phyloP scores from a whole-genome alignment of 2,797 vertebrate genomes.

The Poecilia wingei region DNA sequence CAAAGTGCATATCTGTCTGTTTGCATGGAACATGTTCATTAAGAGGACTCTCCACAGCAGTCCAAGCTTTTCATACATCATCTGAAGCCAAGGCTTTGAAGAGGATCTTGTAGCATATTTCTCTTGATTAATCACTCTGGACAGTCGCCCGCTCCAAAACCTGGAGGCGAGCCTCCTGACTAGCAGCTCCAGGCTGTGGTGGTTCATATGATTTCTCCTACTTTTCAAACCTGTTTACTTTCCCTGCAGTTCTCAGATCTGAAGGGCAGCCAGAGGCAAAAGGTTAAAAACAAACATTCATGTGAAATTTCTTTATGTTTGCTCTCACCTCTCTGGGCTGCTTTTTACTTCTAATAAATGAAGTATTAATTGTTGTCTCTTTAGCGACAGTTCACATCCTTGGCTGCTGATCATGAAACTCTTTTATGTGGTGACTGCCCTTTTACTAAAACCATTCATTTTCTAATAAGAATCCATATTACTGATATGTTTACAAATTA shows the following conservation, averaged over 20 bases:
- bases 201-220: constrained; percentile 30
- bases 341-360: neutral
- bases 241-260: constrained; percentile 36
- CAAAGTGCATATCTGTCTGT: neutral
- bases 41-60: constrained; percentile 19
- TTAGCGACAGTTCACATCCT: neutral
- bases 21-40: constrained; percentile 17
- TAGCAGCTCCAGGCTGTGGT: constrained; percentile 23
- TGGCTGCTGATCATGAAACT: neutral
- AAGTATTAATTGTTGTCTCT: neutral
- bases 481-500: neutral
- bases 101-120: constrained; percentile 35
- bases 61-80: constrained; percentile 16
- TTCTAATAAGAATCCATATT: neutral
- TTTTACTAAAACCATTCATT: neutral
- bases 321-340: neutral
- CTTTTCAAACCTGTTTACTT: constrained; percentile 44
- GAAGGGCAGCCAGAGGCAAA: constrained; percentile 40
- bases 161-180: constrained; percentile 37
- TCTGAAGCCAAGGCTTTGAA: constrained; percentile 27
- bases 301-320: neutral
- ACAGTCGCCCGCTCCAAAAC: constrained; percentile 43
- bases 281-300: constrained; percentile 39
- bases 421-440: neutral
- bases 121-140: constrained; percentile 36